phyloP scores from a whole-genome alignment of 2,888 invertebrate species.

The Leptarthrus brevirostris region DNA sequence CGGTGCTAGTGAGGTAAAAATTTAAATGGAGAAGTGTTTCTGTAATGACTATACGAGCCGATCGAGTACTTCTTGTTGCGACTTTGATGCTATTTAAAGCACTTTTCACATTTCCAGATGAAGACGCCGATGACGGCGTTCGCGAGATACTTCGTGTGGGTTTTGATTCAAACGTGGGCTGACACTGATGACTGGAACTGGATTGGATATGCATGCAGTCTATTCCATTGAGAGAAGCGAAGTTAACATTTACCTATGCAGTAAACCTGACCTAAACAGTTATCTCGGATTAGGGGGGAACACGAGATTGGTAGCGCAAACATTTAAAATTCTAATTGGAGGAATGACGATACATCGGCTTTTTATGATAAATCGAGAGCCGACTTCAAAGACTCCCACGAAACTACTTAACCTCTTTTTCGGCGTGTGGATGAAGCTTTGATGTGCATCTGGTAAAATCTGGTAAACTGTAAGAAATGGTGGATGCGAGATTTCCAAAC shows the following conservation, averaged over 20 bases:
- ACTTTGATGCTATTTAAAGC: background rate
- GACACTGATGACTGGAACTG: conserved; percentile 31
- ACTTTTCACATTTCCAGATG: conserved; percentile 22
- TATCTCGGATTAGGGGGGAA: background rate
- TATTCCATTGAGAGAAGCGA: background rate
- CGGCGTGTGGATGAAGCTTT: background rate
- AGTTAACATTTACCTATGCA: background rate
- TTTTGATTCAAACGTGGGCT: background rate
- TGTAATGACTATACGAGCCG: background rate
- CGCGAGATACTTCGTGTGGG: conserved; percentile 29
- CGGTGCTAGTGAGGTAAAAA: conserved; percentile 2
- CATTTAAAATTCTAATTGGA: conserved; percentile 39
- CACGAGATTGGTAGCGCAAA: background rate
- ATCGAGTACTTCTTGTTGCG: conserved; percentile 6
- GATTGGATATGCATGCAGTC: conserved; percentile 27
- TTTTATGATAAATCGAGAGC: background rate
- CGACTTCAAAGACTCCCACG: conserved; percentile 38
- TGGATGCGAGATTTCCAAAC: too few species aligned
- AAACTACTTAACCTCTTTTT: conserved; percentile 23
- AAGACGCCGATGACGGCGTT: conserved; percentile 34
- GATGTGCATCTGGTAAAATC: too few species aligned
- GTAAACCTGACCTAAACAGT: conserved; percentile 32
- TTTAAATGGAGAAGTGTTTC: conserved; percentile 11
- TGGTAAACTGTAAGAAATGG: too few species aligned
- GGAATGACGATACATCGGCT: conserved; percentile 23